These are phyloP conservation scores for Brachionus sp. DNA, from an alignment of 1,140 invertebrate genomes.

Conservation along the genomic window DNA sequence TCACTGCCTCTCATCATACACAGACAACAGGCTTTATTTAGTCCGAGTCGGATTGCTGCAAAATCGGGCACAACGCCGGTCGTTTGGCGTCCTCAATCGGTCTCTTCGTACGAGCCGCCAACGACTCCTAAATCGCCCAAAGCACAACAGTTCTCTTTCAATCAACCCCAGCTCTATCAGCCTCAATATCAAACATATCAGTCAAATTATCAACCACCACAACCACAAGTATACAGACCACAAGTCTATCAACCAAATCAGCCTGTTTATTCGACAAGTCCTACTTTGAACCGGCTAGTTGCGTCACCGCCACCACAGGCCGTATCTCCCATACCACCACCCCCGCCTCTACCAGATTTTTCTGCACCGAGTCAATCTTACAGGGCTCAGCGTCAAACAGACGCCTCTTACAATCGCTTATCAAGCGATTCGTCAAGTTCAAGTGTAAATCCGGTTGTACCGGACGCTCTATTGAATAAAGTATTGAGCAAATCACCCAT, in stretches of 20 bases:
- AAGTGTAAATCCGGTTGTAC: background rate
- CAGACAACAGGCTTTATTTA: background rate
- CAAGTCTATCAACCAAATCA: background rate
- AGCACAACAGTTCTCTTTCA: background rate
- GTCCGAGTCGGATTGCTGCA: background rate
- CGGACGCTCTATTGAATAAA: conserved; percentile 1
- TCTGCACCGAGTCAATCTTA: background rate
- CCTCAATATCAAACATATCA: background rate
- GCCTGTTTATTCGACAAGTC: background rate
- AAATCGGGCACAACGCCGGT: background rate
- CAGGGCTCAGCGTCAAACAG: background rate
- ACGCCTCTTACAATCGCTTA: background rate
- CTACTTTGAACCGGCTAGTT: background rate
- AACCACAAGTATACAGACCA: background rate
- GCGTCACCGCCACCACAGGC: background rate
- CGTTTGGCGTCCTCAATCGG: conserved; percentile 25
- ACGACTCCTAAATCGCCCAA: background rate
- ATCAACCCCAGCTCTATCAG: background rate
- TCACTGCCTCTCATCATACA: conserved; percentile 22
- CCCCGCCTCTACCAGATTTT: conserved; percentile 14
- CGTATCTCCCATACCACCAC: background rate
- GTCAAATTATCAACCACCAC: background rate
- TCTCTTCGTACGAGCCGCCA: background rate
- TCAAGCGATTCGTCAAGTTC: background rate
- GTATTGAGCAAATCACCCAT: conserved; percentile 17